Percentiles rank a stretch among this genome's conserved stretches.
phyloP scores from a whole-genome alignment of 2,113 vertebrate species.

The Austrofundulus limnaeus region DNA sequence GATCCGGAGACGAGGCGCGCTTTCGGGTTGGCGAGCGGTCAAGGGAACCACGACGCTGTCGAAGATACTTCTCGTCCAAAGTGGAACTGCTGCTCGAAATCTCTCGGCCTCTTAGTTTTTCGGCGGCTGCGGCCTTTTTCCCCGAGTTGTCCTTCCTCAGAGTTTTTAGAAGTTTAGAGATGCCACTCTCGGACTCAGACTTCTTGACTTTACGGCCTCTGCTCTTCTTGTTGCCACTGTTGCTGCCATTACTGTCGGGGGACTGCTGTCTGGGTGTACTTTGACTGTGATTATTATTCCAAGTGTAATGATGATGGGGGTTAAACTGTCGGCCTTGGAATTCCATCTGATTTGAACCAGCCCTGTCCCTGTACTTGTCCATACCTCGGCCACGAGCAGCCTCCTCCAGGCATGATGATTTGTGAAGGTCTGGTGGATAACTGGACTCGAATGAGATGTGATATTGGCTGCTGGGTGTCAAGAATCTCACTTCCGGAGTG shows the following conservation, averaged over 20 bases:
- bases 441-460: conserved; percentile 93
- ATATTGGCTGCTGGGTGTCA: conserved; percentile 83
- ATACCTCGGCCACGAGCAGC: conserved; percentile 82
- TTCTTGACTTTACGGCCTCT: conserved; percentile 78
- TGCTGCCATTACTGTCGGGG: conserved; percentile 72
- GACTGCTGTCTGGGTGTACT: conserved; percentile 81
- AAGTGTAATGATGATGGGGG: conserved; percentile 86
- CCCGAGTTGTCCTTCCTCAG: conserved; percentile 79
- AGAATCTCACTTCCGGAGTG: conserved; percentile 93
- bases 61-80: conserved; percentile 79
- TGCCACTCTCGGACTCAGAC: conserved; percentile 82
- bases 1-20: conserved; percentile 85
- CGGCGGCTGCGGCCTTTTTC: conserved; percentile 79
- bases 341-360: conserved; percentile 82
- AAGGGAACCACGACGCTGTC: conserved; percentile 83
- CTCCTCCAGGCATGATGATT: conserved; percentile 91
- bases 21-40: conserved; percentile 84
- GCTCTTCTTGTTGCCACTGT: conserved; percentile 72
- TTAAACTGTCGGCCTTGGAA: conserved; percentile 82
- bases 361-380: conserved; percentile 67
- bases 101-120: conserved; percentile 80
- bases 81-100: conserved; percentile 80
- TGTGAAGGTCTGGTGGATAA: conserved; percentile 95
- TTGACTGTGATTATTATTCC: conserved; percentile 86
- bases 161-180: conserved; percentile 81